phyloP scores from a whole-genome alignment of 1,140 invertebrate genomes.

The Phortica variegata region DNA sequence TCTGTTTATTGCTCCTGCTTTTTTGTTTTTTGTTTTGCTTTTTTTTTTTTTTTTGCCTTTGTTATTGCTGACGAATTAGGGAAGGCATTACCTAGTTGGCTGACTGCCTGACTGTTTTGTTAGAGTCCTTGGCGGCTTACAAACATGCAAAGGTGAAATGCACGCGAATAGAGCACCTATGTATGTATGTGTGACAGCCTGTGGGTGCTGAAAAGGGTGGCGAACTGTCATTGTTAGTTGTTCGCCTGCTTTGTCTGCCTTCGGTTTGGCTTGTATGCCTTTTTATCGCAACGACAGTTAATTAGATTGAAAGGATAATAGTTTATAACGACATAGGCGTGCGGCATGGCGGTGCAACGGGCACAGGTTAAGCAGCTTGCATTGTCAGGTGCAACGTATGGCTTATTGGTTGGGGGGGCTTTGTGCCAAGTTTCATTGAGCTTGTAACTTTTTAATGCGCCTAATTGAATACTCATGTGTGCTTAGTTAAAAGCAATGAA shows the following conservation, averaged over 20 bases:
- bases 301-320: neutral
- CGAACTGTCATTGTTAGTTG: conserved; percentile 6
- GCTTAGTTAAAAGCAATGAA: too few relatives aligned
- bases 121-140: conserved; percentile 27
- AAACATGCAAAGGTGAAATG: neutral
- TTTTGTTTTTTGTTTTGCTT: too few relatives aligned
- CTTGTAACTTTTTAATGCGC: too few relatives aligned
- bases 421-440: too few relatives aligned
- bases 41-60: too few relatives aligned
- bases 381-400: conserved; percentile 52
- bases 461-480: too few relatives aligned
- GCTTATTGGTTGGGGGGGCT: conserved; percentile 33
- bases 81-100: conserved; percentile 22
- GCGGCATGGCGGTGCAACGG: conserved; percentile 16
- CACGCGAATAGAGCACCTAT: neutral
- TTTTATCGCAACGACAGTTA: neutral
- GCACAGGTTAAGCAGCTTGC: conserved; percentile 38
- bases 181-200: conserved; percentile 19
- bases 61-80: conserved; percentile 51
- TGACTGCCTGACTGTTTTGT: neutral
- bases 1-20: too few relatives aligned
- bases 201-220: conserved; percentile 26
- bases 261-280: too few relatives aligned
- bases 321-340: conserved; percentile 27
- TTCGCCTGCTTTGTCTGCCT: neutral